Evolutionary conservation across 2,888 invertebrate genomes (phyloP).

Genomic region (Amphipyra tragopoginis): DNA sequence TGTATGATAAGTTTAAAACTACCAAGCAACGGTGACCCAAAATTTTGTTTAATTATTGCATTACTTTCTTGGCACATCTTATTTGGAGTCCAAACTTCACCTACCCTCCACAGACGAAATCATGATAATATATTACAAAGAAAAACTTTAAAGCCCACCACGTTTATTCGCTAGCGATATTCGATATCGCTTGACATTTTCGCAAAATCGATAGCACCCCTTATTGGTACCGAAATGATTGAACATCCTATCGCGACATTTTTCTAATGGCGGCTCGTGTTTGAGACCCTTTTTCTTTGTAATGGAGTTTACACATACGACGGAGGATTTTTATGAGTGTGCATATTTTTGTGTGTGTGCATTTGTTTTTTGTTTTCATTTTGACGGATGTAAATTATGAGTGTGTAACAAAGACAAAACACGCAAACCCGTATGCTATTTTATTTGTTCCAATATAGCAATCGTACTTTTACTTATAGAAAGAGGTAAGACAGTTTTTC

Average conservation of each 20-base stretch:
- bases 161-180: constrained; percentile 73
- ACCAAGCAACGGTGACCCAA: no score
- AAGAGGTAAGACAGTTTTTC: no score
- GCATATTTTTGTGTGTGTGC: constrained; percentile 41
- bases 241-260: constrained; percentile 90
- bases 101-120: constrained; percentile 10
- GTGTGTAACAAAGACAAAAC: no score
- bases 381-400: no score
- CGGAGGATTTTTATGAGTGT: constrained; percentile 30
- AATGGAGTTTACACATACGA: constrained; percentile 74
- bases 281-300: constrained; percentile 87
- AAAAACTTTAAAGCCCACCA: constrained; percentile 64
- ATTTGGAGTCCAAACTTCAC: constrained; percentile 5
- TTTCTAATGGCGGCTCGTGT: constrained; percentile 88
- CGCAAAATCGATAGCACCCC: constrained; percentile 88
- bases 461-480: no score
- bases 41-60: no score
- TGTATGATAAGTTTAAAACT: no score
- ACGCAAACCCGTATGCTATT: no score
- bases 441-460: no score
- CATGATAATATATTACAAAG: constrained; percentile 45
- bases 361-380: no score
- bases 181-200: constrained; percentile 86
- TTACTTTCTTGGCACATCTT: constrained; percentile 1
- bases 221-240: constrained; percentile 90